These are phyloP conservation scores for Leucosticte australis DNA, from an alignment of 2,113 vertebrate species.

Conservation along the genomic window DNA sequence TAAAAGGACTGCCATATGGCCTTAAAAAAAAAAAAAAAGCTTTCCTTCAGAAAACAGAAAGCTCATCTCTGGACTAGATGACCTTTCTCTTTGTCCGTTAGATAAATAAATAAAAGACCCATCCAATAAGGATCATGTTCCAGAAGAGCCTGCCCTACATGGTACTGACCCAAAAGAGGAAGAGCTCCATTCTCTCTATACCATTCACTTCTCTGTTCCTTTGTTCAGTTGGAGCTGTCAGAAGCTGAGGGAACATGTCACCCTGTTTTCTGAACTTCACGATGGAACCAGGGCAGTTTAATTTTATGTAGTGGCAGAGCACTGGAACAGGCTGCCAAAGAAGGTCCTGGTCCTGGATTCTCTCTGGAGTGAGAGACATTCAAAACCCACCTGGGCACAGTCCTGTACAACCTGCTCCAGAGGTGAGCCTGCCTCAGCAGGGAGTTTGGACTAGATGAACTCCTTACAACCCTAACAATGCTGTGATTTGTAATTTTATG, in stretches of 20 bases:
- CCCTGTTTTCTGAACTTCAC: background rate
- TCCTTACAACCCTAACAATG: background rate
- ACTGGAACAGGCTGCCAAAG: background rate
- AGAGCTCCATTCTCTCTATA: rapidly evolving
- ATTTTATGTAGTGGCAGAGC: background rate
- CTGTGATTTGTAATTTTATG: background rate
- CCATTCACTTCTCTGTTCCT: rapidly evolving
- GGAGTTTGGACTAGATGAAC: background rate
- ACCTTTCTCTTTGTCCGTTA: background rate
- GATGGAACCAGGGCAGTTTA: rapidly evolving
- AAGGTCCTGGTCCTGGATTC: rapidly evolving
- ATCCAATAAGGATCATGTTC: rapidly evolving
- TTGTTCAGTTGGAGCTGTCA: background rate
- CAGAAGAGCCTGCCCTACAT: background rate
- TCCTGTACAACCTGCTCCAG: background rate
- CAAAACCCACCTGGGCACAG: background rate
- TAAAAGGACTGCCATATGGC: rapidly evolving
- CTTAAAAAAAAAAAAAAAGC: too few species aligned
- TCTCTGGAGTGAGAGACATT: background rate
- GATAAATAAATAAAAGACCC: background rate
- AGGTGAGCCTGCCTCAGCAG: background rate
- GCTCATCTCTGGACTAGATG: background rate
- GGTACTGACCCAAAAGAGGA: rapidly evolving
- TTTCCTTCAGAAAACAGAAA: background rate
- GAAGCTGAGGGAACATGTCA: background rate